phyloP scores from a whole-genome alignment of 2,797 vertebrate species.

The Sternarchorhynchus goeldii region DNA sequence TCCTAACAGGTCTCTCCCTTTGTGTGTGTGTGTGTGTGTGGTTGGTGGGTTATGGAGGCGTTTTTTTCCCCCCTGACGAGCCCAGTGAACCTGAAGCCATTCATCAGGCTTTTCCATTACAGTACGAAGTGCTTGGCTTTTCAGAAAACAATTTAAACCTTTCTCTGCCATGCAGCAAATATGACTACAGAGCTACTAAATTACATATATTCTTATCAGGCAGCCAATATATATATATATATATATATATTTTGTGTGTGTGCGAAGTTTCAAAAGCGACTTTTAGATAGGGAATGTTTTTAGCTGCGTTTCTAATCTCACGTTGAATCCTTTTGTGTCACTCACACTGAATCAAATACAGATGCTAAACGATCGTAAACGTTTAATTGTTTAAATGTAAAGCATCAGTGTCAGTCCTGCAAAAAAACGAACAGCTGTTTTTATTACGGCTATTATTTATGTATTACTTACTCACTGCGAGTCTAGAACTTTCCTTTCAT shows the following conservation, averaged over 20 bases:
- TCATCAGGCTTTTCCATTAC: constrained; percentile 15
- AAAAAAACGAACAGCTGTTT: too few species aligned
- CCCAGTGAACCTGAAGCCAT: neutral
- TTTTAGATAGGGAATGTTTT: neutral
- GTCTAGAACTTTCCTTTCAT: neutral
- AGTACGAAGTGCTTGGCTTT: neutral
- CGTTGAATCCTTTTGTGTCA: too few species aligned
- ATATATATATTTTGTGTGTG: neutral
- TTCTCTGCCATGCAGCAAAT: neutral
- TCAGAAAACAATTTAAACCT: neutral
- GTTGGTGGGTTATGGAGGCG: constrained; percentile 18
- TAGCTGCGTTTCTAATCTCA: neutral
- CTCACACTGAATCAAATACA: too few species aligned
- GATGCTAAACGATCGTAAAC: too few species aligned
- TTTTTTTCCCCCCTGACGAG: constrained; percentile 31
- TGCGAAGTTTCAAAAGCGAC: neutral
- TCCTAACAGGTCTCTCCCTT: constrained; percentile 32
- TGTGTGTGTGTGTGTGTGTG: constrained; percentile 20
- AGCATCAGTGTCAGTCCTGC: too few species aligned
- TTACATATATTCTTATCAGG: neutral
- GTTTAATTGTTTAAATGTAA: too few species aligned
- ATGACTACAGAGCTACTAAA: neutral
- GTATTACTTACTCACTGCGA: too few species aligned
- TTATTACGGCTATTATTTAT: too few species aligned
- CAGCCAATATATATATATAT: too few species aligned